Conservation (phyloP, 2,113 vertebrate species). For the Triplophysa siluroides region DNA sequence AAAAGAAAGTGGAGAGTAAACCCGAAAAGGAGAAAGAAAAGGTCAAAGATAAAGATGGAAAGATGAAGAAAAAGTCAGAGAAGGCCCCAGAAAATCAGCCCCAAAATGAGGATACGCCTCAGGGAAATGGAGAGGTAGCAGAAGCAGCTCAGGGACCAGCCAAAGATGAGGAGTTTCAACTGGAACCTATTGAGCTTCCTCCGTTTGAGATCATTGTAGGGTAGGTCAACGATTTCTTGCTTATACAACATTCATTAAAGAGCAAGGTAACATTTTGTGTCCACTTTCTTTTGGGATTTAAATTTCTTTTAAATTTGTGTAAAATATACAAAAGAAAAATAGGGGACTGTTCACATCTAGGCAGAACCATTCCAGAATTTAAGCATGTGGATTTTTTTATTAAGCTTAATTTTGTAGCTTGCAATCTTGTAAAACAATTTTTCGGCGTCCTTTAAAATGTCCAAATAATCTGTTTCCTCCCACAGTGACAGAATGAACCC, state of each 20-base stretch:
- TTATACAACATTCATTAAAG: not conserved
- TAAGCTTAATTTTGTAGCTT: no score
- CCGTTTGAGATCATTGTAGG: slow-evolving; percentile 92
- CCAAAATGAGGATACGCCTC: slow-evolving; percentile 49
- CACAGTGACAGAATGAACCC: slow-evolving; percentile 86
- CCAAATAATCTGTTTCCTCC: slow-evolving; percentile 35
- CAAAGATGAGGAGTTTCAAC: slow-evolving; percentile 69
- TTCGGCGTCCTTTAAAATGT: not conserved
- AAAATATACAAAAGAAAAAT: no score
- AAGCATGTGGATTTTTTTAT: no score
- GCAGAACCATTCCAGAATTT: no score
- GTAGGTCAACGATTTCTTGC: slow-evolving; percentile 72
- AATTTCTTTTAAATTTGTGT: no score
- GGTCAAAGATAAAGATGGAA: slow-evolving; percentile 56
- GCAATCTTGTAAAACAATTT: no score
- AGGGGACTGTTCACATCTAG: no score
- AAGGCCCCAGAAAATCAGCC: slow-evolving; percentile 43
- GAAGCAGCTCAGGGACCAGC: slow-evolving; percentile 52
- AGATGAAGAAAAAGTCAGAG: slow-evolving; percentile 57
- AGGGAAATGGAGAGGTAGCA: slow-evolving; percentile 34
- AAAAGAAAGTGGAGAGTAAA: slow-evolving; percentile 69
- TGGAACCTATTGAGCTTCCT: slow-evolving; percentile 80
- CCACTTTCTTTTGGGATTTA: not conserved
- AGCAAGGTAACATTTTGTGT: no score
- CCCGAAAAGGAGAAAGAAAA: slow-evolving; percentile 59